phyloP scores from a whole-genome alignment of 2,113 vertebrate genomes.

The Toxotes jaculatrix region DNA sequence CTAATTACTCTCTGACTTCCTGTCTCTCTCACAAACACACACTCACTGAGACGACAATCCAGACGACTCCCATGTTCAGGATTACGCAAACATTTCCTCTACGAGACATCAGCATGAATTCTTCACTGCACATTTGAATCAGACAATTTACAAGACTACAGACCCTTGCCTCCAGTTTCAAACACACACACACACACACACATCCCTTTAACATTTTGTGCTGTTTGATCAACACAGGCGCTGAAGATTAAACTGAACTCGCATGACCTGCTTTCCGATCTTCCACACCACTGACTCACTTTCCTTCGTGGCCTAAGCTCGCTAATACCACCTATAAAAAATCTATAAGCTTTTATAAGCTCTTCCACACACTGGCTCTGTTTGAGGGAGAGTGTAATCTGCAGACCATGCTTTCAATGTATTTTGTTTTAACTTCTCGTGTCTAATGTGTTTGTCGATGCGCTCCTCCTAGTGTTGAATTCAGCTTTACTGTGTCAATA shows the following conservation, averaged over 20 bases:
- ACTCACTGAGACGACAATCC: neutral
- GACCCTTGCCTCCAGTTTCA: constrained; percentile 5
- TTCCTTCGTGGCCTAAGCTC: constrained; percentile 50
- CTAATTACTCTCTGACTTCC: constrained; percentile 24
- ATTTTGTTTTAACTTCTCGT: constrained; percentile 61
- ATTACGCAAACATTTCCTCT: constrained; percentile 38
- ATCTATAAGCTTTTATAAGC: constrained; percentile 73
- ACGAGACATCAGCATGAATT: constrained; percentile 7
- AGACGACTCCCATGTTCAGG: constrained; percentile 23
- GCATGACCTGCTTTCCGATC: constrained; percentile 67
- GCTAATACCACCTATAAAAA: constrained; percentile 70
- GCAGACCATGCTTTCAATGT: constrained; percentile 40
- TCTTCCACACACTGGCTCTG: constrained; percentile 47
- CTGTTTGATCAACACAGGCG: constrained; percentile 58
- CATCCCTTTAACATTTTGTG: neutral
- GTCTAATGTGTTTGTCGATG: constrained; percentile 72
- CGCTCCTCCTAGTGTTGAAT: constrained; percentile 49
- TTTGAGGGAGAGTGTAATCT: constrained; percentile 53
- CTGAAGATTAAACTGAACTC: constrained; percentile 62
- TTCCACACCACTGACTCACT: constrained; percentile 61
- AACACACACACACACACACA: constrained; percentile 3
- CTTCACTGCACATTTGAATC: neutral
- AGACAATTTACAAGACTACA: neutral
- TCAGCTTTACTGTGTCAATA: constrained; percentile 58
- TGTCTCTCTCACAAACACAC: neutral